Evolutionary conservation across 23 tunicate species (phyloP).

Genomic region (Ciona savignyi): DNA sequence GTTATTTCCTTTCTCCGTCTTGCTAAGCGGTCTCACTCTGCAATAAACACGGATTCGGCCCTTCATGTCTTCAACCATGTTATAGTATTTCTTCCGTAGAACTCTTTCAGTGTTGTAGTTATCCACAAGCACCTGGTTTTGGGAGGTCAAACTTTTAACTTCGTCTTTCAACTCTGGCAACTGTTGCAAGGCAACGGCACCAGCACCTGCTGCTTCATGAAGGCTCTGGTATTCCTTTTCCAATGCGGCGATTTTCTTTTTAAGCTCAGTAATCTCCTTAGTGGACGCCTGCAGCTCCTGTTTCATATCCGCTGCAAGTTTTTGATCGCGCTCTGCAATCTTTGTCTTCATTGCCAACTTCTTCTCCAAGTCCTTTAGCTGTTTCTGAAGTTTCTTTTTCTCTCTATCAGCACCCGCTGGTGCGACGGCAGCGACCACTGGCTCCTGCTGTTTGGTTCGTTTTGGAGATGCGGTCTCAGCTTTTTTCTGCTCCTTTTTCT

Average conservation of each 20-base stretch:
- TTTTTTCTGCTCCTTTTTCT: background rate
- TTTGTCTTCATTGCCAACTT: constrained; percentile 49
- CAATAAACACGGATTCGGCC: constrained; percentile 97
- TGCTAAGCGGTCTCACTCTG: constrained; percentile 90
- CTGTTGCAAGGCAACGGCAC: constrained; percentile 53
- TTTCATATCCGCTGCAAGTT: constrained; percentile 28
- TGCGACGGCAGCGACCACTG: constrained; percentile 6
- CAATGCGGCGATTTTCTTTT: constrained; percentile 32
- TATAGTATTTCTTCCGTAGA: constrained; percentile 93
- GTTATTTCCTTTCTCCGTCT: constrained; percentile 75
- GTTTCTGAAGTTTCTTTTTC: constrained; percentile 33
- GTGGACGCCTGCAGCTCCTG: constrained; percentile 39
- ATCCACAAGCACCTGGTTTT: constrained; percentile 40
- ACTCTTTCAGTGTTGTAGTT: constrained; percentile 91
- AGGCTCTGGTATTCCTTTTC: constrained; percentile 45
- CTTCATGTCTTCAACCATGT: constrained; percentile 99
- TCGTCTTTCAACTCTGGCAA: constrained; percentile 50
- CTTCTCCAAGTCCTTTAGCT: constrained; percentile 71
- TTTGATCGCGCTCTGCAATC: constrained; percentile 40
- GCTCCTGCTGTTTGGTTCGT: constrained; percentile 34
- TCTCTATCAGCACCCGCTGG: constrained; percentile 22
- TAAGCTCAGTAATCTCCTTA: constrained; percentile 51
- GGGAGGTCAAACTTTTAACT: constrained; percentile 31
- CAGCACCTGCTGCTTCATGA: constrained; percentile 61
- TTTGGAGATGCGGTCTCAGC: background rate